Evolutionary conservation across 2,113 vertebrate species (phyloP).

Genomic region (Rhagologus leucostigma): DNA sequence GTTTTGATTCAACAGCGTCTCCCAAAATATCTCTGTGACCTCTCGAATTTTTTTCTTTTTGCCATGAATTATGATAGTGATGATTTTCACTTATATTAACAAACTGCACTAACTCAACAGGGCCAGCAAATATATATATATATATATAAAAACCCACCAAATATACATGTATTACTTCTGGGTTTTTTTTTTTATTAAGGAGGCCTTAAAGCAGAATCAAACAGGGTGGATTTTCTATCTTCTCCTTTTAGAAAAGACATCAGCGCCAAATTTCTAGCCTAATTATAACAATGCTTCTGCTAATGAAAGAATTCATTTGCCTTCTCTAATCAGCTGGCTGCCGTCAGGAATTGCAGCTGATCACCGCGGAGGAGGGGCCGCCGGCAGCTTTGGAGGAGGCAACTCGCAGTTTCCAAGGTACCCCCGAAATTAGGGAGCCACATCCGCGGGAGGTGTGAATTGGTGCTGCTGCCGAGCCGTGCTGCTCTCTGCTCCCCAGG

Average conservation of each 20-base stretch:
- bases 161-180: neutral
- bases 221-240: neutral
- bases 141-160: neutral
- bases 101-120: neutral
- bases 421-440: neutral
- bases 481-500: neutral
- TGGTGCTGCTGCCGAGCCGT: neutral
- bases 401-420: neutral
- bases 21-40: slow-evolving; percentile 54
- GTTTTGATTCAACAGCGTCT: slow-evolving; percentile 34
- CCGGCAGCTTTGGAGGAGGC: neutral
- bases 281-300: slow-evolving; percentile 38
- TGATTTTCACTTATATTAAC: slow-evolving; percentile 41
- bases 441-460: neutral
- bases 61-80: slow-evolving; percentile 28
- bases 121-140: neutral
- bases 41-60: neutral
- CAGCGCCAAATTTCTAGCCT: slow-evolving; percentile 8
- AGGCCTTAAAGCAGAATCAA: neutral
- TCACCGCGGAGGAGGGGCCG: neutral
- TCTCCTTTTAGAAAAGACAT: neutral
- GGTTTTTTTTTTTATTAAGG: neutral
- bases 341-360: neutral
- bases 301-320: slow-evolving; percentile 54
- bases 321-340: slow-evolving; percentile 24